Evolutionary conservation across 37 sponge, comb jelly and placozoan species (phyloP), one percentile per base, ranked within the genome.

Genomic region (Chondrosia reniformis): DNA sequence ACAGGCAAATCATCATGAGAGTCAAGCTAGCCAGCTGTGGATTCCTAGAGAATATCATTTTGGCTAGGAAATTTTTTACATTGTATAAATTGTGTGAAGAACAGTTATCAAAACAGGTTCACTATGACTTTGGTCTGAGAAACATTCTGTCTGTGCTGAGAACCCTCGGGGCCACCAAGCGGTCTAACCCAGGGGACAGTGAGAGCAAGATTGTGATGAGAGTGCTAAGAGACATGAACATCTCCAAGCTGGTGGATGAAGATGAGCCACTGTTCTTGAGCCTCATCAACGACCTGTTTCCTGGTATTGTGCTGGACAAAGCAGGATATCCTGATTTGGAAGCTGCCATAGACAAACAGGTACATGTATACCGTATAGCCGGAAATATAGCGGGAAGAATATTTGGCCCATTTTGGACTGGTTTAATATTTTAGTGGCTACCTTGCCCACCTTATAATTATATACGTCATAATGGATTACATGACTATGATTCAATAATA

Each of bases 81-180:
- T 76, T 95, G 30, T 98, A 95, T 79, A 98, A 98, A 64, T 86
- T 98, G 22, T 98, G 95, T 80, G 95, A 95, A 52, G 99, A 98
- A 73, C 99, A 98, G 89, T 94, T 98, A 5, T 87, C 95, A 8
- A 95, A 95, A 44, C 99, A 98, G 83, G 99, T 98, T 5, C 95
- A 98, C 71, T 95, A 98, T 79, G 98, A 97, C 63, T 97, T 97
- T 86, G 98, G 98, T 8, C 86, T 97, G 45, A 84, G 98, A 19
- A 97, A 97, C 87, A 97, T 97, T 41, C 77, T 97, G 30, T 97
- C 98, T 21, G 98, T 97, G 4, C 84, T 97, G 55, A 89, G 98
- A 2, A 97, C 98, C 0, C 93, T 97, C 34, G 98, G 98, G 6
- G 72, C 92, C 25, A 89, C 79, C 30, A 97, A 97, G 80, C 84